Evolutionary conservation across 2,888 invertebrate species (phyloP).

Genomic region (Rhogogaster chlorosoma): DNA sequence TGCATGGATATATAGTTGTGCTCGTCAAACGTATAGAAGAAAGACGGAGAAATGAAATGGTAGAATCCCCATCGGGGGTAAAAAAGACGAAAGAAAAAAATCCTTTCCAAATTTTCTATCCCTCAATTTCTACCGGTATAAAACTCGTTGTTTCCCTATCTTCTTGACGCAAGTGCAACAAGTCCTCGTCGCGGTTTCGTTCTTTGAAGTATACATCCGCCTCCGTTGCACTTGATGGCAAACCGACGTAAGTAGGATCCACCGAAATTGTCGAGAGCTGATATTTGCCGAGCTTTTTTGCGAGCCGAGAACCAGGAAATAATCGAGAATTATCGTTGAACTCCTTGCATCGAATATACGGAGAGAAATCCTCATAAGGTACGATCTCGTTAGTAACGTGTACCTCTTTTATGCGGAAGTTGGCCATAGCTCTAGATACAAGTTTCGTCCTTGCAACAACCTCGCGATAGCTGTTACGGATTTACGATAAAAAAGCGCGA

Average conservation of each 20-base stretch:
- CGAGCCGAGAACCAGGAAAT: constrained; percentile 22
- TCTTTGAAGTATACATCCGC: neutral
- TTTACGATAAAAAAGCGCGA: too few relatives aligned
- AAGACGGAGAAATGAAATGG: neutral
- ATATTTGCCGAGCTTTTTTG: neutral
- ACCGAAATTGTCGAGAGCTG: neutral
- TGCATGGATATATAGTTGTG: neutral
- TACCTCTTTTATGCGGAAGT: neutral
- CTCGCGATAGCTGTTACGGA: neutral
- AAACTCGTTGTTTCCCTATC: neutral
- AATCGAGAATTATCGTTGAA: constrained; percentile 34
- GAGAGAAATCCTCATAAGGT: constrained; percentile 26
- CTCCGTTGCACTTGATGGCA: too few relatives aligned
- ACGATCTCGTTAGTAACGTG: constrained; percentile 37
- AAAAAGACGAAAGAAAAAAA: neutral
- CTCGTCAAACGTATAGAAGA: neutral
- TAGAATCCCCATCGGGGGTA: neutral
- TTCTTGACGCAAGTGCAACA: neutral
- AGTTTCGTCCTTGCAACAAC: constrained; percentile 7
- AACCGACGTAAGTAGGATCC: neutral
- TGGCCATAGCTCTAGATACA: neutral
- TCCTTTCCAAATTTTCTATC: neutral
- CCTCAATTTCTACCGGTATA: neutral
- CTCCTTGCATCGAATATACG: constrained; percentile 28
- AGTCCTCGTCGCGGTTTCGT: neutral